phyloP scores from a whole-genome alignment of 1,140 invertebrate species.

The Drosophila nikananu region DNA sequence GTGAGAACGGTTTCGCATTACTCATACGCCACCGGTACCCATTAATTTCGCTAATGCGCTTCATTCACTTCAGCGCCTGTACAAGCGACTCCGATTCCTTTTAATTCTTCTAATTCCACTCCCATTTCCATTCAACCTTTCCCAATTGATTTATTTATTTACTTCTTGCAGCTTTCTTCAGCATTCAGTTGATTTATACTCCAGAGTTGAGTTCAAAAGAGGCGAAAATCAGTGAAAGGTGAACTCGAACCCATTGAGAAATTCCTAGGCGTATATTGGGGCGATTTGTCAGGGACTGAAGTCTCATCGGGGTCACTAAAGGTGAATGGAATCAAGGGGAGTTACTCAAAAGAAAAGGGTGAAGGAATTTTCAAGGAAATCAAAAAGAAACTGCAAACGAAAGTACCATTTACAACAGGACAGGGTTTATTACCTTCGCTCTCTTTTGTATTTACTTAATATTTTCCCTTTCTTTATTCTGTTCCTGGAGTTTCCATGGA shows the following conservation, averaged over 20 bases:
- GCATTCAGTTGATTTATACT: constrained; percentile 25
- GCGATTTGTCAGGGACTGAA: not conserved
- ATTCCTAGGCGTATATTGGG: not conserved
- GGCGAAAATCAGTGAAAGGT: not conserved
- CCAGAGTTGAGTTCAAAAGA: constrained; percentile 17
- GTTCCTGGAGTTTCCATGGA: not conserved
- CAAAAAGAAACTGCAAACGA: constrained; percentile 2
- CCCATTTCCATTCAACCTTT: not conserved
- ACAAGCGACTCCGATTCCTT: not conserved
- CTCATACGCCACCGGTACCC: constrained; percentile 20
- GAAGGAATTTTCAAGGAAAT: too few relatives aligned
- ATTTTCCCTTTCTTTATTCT: not conserved
- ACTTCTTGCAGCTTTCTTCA: not conserved
- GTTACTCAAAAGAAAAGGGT: too few relatives aligned
- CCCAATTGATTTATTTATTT: constrained; percentile 10
- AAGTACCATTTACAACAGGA: constrained; percentile 12
- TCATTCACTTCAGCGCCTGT: not conserved
- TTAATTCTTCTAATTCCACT: not conserved
- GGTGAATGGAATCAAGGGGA: not conserved
- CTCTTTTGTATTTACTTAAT: too few relatives aligned
- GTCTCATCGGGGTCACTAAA: not conserved
- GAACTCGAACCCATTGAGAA: not conserved
- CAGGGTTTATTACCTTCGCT: constrained; percentile 1
- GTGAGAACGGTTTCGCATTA: constrained; percentile 18
- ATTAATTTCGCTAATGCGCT: constrained; percentile 35